Percentiles rank a stretch among this genome's conserved stretches.
Conservation (phyloP, 2,888 invertebrate genomes). For the Ferrisia virgata region DNA sequence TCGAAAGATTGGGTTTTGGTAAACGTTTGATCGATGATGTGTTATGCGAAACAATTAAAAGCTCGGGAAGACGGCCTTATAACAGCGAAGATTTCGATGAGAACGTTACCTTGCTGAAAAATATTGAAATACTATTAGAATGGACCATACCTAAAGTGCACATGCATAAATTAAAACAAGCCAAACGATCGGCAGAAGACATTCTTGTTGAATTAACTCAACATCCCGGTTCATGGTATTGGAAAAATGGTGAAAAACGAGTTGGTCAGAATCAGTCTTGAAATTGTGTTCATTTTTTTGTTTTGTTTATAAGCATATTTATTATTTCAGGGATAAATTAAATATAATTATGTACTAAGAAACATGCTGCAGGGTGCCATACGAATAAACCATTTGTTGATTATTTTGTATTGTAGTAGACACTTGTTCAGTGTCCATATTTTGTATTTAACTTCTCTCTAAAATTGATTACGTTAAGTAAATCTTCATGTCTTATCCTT, state of each 20-base stretch:
- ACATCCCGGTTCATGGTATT: slow-evolving; percentile 36
- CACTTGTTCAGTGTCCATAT: too few species aligned
- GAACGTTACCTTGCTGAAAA: slow-evolving; percentile 66
- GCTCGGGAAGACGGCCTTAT: slow-evolving; percentile 68
- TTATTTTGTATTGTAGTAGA: too few species aligned
- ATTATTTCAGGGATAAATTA: not conserved
- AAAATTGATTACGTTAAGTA: too few species aligned
- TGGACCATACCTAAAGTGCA: slow-evolving; percentile 77
- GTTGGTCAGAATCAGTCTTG: not conserved
- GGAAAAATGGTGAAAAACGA: not conserved
- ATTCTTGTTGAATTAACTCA: slow-evolving; percentile 70
- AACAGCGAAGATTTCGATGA: slow-evolving; percentile 60
- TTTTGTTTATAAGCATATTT: not conserved
- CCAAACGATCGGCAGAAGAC: slow-evolving; percentile 74
- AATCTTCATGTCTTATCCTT: too few species aligned
- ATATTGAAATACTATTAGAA: slow-evolving; percentile 73
- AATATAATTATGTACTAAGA: not conserved
- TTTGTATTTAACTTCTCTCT: too few species aligned
- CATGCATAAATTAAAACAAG: slow-evolving; percentile 71
- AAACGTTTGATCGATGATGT: slow-evolving; percentile 76
- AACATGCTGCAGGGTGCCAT: not conserved
- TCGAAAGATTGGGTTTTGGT: slow-evolving; percentile 74
- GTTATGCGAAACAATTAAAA: slow-evolving; percentile 70
- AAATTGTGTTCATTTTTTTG: slow-evolving; percentile 4
- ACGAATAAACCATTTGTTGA: too few species aligned